Evolutionary conservation across 2,888 invertebrate species (phyloP).

Genomic region (Furcula furcula): DNA sequence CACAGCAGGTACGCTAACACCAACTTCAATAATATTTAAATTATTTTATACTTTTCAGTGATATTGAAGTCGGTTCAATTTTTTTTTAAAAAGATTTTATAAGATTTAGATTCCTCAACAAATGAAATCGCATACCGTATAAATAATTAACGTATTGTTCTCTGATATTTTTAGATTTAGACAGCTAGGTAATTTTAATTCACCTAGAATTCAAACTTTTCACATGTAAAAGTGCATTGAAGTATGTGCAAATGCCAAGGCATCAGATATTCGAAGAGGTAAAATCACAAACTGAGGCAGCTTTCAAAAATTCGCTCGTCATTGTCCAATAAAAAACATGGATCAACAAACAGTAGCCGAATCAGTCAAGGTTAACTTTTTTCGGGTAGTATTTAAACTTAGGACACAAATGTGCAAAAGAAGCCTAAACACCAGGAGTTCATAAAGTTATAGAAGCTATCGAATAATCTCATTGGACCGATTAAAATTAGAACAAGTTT

Average conservation of each 20-base stretch:
- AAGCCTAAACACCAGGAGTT: slow-evolving; percentile 2
- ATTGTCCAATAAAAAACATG: neutral
- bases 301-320: neutral
- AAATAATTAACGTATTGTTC: too few relatives aligned
- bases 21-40: too few relatives aligned
- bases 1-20: too few relatives aligned
- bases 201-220: too few relatives aligned
- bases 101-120: too few relatives aligned
- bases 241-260: neutral
- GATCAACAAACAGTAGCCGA: neutral
- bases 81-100: too few relatives aligned
- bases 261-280: slow-evolving; percentile 1
- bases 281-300: neutral
- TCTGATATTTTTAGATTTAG: too few relatives aligned
- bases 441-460: slow-evolving; percentile 1
- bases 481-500: neutral
- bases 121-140: too few relatives aligned
- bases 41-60: too few relatives aligned
- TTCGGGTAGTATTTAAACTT: neutral
- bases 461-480: neutral
- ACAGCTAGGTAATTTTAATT: too few relatives aligned
- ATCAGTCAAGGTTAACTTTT: slow-evolving; percentile 1
- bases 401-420: neutral
- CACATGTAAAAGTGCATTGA: neutral
- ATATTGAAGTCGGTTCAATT: too few relatives aligned